These are phyloP conservation scores for Limanda limanda DNA, from an alignment of 2,113 vertebrate species.

Conservation along the genomic window DNA sequence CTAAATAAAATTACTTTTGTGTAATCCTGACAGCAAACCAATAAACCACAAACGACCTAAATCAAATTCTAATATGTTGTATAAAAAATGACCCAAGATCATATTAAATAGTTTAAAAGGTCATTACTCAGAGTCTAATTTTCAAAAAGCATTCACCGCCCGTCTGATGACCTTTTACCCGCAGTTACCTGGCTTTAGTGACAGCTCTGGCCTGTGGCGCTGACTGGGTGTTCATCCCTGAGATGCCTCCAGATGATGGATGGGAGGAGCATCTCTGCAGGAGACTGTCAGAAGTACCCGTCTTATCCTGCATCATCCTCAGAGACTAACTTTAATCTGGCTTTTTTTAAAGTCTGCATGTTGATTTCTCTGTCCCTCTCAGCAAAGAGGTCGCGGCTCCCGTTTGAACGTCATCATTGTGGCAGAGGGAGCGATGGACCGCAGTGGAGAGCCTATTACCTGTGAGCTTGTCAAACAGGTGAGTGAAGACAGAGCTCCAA, in stretches of 20 bases:
- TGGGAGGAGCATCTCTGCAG: conserved; percentile 96
- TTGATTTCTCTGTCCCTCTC: background rate
- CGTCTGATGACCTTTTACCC: conserved; percentile 2
- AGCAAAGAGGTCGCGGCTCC: conserved; percentile 89
- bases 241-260: conserved; percentile 90
- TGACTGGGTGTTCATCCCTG: conserved; percentile 97
- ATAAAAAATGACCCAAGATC: background rate
- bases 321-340: background rate
- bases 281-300: conserved; percentile 86
- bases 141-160: background rate
- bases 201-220: conserved; percentile 92
- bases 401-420: conserved; percentile 96
- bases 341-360: background rate
- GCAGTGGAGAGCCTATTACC: conserved; percentile 85
- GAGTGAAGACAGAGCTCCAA: conserved; percentile 49
- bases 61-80: background rate
- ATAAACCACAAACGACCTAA: too few species aligned
- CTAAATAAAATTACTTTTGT: too few species aligned
- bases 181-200: conserved; percentile 94
- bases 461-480: conserved; percentile 88
- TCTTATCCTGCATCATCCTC: background rate
- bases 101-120: background rate
- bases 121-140: background rate
- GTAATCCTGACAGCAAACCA: too few species aligned
- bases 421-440: conserved; percentile 92